Evolutionary conservation across 2,113 vertebrate species (phyloP).

Genomic region (Oncorhynchus nerka): DNA sequence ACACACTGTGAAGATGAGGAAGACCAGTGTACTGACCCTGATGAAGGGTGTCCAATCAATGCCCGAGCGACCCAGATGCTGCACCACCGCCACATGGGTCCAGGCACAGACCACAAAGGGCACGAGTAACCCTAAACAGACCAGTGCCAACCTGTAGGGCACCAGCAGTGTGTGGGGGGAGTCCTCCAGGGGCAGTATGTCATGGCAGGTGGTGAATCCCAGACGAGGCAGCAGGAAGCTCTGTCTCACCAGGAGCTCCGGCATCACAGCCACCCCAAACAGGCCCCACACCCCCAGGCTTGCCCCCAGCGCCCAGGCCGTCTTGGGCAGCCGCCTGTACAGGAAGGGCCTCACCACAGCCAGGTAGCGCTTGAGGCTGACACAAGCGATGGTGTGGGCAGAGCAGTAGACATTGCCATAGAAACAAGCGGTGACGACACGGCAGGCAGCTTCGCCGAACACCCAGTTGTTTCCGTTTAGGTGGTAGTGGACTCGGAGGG

Average conservation of each 20-base stretch:
- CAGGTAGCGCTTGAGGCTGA: slow-evolving; percentile 85
- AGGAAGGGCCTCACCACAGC: slow-evolving; percentile 87
- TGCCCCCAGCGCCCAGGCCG: slow-evolving; percentile 52
- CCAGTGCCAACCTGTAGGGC: slow-evolving; percentile 78
- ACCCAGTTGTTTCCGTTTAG: slow-evolving; percentile 85
- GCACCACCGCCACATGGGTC: slow-evolving; percentile 80
- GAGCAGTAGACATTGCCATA: slow-evolving; percentile 91
- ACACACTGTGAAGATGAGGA: slow-evolving; percentile 84
- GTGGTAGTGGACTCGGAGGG: slow-evolving; percentile 84
- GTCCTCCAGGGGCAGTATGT: slow-evolving; percentile 73
- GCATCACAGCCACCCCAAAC: slow-evolving; percentile 77
- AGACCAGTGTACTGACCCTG: slow-evolving; percentile 80
- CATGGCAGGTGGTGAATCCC: slow-evolving; percentile 80
- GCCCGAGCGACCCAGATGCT: slow-evolving; percentile 73
- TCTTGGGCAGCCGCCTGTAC: slow-evolving; percentile 79
- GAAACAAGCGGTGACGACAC: slow-evolving; percentile 77
- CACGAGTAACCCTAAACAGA: slow-evolving; percentile 78
- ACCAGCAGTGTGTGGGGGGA: slow-evolving; percentile 57
- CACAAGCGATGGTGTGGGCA: slow-evolving; percentile 81
- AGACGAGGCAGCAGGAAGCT: slow-evolving; percentile 67
- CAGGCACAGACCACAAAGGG: slow-evolving; percentile 80
- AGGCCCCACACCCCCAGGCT: slow-evolving; percentile 77
- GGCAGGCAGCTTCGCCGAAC: slow-evolving; percentile 85
- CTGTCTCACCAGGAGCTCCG: slow-evolving; percentile 80
- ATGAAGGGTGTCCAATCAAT: slow-evolving; percentile 80